Base-by-base conservation (phyloP, 2,797 vertebrate species). In the Lerista edwardsae region DNA sequence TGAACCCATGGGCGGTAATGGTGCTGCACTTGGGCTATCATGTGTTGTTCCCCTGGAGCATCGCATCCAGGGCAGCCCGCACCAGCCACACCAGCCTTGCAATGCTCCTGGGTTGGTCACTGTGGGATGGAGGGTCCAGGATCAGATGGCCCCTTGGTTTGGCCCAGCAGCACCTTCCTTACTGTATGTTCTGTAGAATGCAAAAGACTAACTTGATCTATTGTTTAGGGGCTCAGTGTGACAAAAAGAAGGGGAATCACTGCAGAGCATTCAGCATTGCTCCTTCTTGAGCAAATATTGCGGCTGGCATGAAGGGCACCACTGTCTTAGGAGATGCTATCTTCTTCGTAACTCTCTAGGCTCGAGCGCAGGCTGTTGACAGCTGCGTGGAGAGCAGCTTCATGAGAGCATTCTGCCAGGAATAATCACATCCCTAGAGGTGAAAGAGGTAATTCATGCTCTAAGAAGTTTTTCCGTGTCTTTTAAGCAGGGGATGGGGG, bases 401-500 rank as follows among this genome's bases (percentile, higher is more conserved):
- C 36, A 68, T 59, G 68, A 80, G 78, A 80, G 78, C 84, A 85
- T 79, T 74, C 84, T 85, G 78, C 78, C 71, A 85, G 79, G 78
- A 75, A 85, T 85, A 85, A 85, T 85, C 84, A 85, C 71, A 75
- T 80, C 84, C 71, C 84, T 57, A 59, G 78, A 85, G 77, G 71
- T 80, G 71, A 80, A 62, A 80, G 71, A 80, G 78, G 78, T 59
- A 85, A 80, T 80, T 85, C 71, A 69, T 68, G 76, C 76, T 79
- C 25, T 8, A 79, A 36, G 36, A 85, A 80, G 71, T 71, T 29
- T 68, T 34, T 62, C 61, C 36, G 34, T 68, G 47, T 69, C 17
- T 57, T 79, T 44, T 69, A 61, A 61, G 25, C 36, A 61, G 72
- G n/a, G n/a, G 55, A 15, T 23, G 17, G 61, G 10, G 41, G 51